These are phyloP conservation scores for Trisateles emortualis DNA, from an alignment of 2,888 invertebrate genomes.

Conservation along the genomic window DNA sequence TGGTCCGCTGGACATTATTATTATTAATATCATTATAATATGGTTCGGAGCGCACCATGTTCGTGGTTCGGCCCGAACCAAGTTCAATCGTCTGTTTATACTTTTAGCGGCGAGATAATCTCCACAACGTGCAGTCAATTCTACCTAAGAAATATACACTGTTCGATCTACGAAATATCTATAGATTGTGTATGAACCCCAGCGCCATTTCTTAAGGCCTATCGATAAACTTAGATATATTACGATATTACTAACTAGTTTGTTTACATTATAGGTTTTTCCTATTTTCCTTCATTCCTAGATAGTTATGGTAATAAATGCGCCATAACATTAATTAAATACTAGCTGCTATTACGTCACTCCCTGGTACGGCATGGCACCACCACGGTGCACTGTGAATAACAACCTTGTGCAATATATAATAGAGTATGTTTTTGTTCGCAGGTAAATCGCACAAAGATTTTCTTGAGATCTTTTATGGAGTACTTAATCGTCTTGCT, in stretches of 20 bases:
- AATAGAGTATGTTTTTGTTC: slow-evolving; percentile 46
- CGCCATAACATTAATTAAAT: slow-evolving; percentile 30
- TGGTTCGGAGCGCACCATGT: no score
- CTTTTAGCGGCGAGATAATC: no score
- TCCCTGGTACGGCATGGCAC: slow-evolving; percentile 53
- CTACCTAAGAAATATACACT: no score
- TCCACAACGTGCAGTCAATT: no score
- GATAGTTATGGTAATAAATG: slow-evolving; percentile 19
- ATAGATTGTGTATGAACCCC: not conserved
- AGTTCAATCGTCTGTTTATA: no score
- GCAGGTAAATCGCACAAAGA: slow-evolving; percentile 45
- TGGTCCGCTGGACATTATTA: no score
- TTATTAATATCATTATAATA: no score
- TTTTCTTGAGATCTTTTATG: slow-evolving; percentile 37
- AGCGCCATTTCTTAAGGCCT: not conserved
- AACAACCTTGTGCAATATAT: not conserved
- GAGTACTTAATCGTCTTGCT: slow-evolving; percentile 7
- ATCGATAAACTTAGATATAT: not conserved
- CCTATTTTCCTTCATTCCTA: slow-evolving; percentile 9
- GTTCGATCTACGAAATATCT: no score
- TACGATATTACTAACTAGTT: not conserved
- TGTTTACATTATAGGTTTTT: not conserved
- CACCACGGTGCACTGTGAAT: slow-evolving; percentile 8
- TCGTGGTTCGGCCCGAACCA: no score
- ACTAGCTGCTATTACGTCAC: slow-evolving; percentile 25